Percentiles rank a stretch among this genome's conserved stretches.
Conservation (phyloP, 2,113 vertebrate species). For the Nibea albiflora region DNA sequence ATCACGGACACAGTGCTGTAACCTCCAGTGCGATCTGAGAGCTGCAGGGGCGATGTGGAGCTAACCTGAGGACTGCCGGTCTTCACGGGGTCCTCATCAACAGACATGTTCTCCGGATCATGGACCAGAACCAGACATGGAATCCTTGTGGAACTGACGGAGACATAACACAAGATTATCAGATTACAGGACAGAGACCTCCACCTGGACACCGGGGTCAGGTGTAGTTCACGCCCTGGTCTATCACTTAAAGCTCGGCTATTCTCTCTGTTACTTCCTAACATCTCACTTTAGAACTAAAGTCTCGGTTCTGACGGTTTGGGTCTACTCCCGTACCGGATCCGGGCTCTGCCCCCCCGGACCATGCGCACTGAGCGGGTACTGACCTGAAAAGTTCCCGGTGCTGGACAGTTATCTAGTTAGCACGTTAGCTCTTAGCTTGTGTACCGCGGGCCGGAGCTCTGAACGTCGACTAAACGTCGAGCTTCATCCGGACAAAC, state of each 20-base stretch:
- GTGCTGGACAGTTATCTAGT: constrained; percentile 59
- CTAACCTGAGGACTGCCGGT: constrained; percentile 68
- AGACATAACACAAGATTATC: constrained; percentile 27
- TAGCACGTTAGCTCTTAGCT: constrained; percentile 77
- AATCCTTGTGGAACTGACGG: not conserved
- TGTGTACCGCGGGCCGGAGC: constrained; percentile 60
- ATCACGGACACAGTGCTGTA: constrained; percentile 51
- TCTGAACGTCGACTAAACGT: constrained; percentile 73
- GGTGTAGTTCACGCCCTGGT: not conserved
- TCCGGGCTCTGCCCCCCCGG: not conserved
- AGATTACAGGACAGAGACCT: not conserved
- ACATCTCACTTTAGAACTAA: not conserved
- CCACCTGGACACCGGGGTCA: not conserved
- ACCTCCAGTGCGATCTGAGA: constrained; percentile 65
- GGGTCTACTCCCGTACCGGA: not conserved
- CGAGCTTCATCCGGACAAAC: constrained; percentile 44
- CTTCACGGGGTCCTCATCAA: constrained; percentile 81
- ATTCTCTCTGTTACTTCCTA: not conserved
- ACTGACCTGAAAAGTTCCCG: constrained; percentile 69
- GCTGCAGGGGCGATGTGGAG: constrained; percentile 68
- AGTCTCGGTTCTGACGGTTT: not conserved
- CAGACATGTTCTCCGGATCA: constrained; percentile 81
- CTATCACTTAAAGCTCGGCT: constrained; percentile 2
- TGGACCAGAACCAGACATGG: constrained; percentile 38
- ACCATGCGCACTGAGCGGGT: constrained; percentile 12